A percentile compares a stretch with the other conserved stretches of the same genome.
phyloP scores from a whole-genome alignment of 2,797 vertebrate species.

The Cottoperca gobio region DNA sequence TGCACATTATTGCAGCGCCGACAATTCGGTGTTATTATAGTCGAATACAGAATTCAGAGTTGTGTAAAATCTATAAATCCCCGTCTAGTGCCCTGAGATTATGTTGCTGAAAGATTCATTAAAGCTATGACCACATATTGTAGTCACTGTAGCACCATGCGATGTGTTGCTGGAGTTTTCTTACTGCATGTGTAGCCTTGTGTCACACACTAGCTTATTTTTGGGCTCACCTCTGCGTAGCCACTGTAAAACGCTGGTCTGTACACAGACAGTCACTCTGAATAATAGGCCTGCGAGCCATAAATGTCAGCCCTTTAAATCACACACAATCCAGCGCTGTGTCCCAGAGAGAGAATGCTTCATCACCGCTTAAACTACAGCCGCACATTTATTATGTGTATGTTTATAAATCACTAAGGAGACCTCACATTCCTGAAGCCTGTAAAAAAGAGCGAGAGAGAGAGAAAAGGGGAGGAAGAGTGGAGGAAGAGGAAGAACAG shows the following conservation, averaged over 20 bases:
- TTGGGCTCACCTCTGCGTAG: slow-evolving; percentile 88
- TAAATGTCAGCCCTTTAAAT: slow-evolving; percentile 99
- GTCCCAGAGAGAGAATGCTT: slow-evolving; percentile 90
- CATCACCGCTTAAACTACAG: slow-evolving; percentile 95
- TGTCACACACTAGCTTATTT: slow-evolving; percentile 60
- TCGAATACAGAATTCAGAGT: background rate
- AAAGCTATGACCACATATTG: slow-evolving; percentile 26
- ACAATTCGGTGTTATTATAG: slow-evolving; percentile 17
- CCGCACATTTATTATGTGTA: slow-evolving; percentile 95
- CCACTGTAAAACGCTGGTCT: slow-evolving; percentile 94
- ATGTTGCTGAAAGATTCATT: slow-evolving; percentile 29
- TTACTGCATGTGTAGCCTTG: slow-evolving; percentile 49
- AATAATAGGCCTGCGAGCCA: slow-evolving; percentile 95
- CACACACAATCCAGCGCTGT: slow-evolving; percentile 87
- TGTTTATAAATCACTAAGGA: slow-evolving; percentile 98
- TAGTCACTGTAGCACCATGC: slow-evolving; percentile 22
- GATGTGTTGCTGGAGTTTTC: slow-evolving; percentile 50
- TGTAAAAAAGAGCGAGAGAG: slow-evolving; percentile 70
- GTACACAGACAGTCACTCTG: slow-evolving; percentile 99
- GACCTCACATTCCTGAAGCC: slow-evolving; percentile 85
- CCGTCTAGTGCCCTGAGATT: background rate
- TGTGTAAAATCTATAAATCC: slow-evolving; percentile 27
- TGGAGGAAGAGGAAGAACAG: slow-evolving; percentile 44
- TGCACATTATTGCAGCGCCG: background rate
- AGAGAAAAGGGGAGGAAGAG: slow-evolving; percentile 38